Conservation (phyloP, 2,888 invertebrate genomes). For the Adelphocoris suturalis region DNA sequence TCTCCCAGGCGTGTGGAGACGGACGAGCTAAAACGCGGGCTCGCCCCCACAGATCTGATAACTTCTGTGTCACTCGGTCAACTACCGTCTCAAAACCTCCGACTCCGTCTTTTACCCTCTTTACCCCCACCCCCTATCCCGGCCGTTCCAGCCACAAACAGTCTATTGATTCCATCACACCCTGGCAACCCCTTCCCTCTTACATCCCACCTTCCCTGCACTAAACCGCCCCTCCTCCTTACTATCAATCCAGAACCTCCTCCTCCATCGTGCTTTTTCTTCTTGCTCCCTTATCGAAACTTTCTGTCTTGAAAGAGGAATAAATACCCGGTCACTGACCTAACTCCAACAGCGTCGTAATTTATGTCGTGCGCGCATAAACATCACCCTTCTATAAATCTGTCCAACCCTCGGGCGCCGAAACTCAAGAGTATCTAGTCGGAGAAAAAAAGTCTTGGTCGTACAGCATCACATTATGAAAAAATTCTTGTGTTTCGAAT, state of each 20-base stretch:
- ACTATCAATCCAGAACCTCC: constrained; percentile 27
- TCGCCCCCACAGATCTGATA: constrained; percentile 12
- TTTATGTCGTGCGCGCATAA: no score
- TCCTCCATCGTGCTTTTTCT: neutral
- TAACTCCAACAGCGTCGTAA: neutral
- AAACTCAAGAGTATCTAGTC: no score
- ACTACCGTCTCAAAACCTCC: constrained; percentile 15
- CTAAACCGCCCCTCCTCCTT: constrained; percentile 30
- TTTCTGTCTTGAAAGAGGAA: constrained; percentile 4
- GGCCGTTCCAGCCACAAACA: constrained; percentile 62
- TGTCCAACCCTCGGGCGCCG: no score
- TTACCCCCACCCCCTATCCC: constrained; percentile 37
- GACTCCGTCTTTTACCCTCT: constrained; percentile 43
- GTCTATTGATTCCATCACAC: constrained; percentile 67
- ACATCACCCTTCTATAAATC: no score
- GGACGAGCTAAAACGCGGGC: neutral
- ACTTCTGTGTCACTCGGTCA: constrained; percentile 66
- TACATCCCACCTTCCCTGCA: constrained; percentile 46
- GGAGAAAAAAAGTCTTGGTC: no score
- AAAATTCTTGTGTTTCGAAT: no score
- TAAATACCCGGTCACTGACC: constrained; percentile 25
- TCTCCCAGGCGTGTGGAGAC: neutral
- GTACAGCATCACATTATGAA: no score
- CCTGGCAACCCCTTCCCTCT: constrained; percentile 39
- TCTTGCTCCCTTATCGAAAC: constrained; percentile 13